Evolutionary conservation across 2,797 vertebrate species (phyloP).

Genomic region (Graptemys geographica): DNA sequence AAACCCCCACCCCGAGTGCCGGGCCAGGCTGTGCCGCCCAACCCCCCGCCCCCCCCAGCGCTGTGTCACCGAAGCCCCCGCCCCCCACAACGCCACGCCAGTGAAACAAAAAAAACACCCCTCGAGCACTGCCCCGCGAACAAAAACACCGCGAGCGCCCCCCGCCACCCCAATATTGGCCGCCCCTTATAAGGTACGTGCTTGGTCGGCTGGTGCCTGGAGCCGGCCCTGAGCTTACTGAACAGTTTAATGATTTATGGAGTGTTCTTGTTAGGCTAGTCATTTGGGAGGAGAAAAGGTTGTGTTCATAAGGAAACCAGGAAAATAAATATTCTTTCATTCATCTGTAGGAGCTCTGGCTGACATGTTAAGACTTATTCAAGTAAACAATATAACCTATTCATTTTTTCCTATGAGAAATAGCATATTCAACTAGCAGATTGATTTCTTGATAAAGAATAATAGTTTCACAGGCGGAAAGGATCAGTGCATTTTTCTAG

Average conservation of each 20-base stretch:
- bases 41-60: too few species aligned
- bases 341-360: neutral
- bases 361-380: neutral
- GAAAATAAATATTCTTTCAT: neutral
- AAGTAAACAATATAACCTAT: neutral
- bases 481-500: neutral
- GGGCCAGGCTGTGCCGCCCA: too few species aligned
- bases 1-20: too few species aligned
- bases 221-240: neutral
- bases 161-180: too few species aligned
- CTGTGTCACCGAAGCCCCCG: too few species aligned
- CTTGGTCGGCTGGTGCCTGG: too few species aligned
- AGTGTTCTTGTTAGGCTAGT: accelerated
- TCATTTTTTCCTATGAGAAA: neutral
- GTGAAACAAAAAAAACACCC: too few species aligned
- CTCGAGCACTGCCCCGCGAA: too few species aligned
- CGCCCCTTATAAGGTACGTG: too few species aligned
- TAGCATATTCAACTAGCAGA: neutral
- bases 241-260: neutral
- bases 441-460: neutral
- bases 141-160: too few species aligned
- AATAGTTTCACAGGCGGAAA: neutral
- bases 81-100: too few species aligned
- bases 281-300: neutral
- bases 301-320: neutral